Base-by-base conservation (phyloP, 2,888 invertebrate genomes). In the Exephanes ischioxanthus region DNA sequence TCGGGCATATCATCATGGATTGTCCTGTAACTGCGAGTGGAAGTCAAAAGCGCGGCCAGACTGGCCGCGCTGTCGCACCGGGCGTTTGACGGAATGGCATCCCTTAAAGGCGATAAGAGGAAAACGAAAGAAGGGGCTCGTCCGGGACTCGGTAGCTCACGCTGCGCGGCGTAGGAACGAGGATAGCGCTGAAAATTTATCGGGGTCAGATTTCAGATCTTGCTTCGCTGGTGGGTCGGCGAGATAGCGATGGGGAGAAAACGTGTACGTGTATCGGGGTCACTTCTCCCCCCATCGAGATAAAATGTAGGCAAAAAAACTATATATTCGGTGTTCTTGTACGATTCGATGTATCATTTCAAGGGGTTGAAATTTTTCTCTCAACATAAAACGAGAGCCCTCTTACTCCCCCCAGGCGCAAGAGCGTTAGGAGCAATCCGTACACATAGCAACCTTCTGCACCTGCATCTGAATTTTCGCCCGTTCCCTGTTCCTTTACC, bases 141-240 rank as follows among this genome's bases (percentile, higher is more conserved):
- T 66, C 19, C 67, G 3, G 16, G 66, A 19, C 45, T 66, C 45
- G 68, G 11, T 72, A 58, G 71, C 61, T 79, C 79, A 58, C 71
- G 70, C 72, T 61, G 66, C 55, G 48, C 48, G 30, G 51, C 53
- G 68, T 37, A 72, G 45, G 61, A 55, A 61, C 66, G 70, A 71
- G 77, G 86, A 85, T 87, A 85, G 85, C 33, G 80, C 85, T 71
- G 66, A 71, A 48, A 86, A 87, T 87, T 87, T 86, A 87, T 87
- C 73, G 85, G 80, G 85, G 84, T 85, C 86, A 87, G 82, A 84
- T 84, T 82, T 79, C 58, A 67, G 41, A 78, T 72, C 66, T 30
- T 30, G 41, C 45, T 63, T 78, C 53, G 71, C 72, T 83, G 79
- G 61, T 75, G 82, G 87, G 78, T 83, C 67, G 41, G 9, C 48